phyloP scores from a whole-genome alignment of 2,113 vertebrate species.

The Seriola rivoliana region DNA sequence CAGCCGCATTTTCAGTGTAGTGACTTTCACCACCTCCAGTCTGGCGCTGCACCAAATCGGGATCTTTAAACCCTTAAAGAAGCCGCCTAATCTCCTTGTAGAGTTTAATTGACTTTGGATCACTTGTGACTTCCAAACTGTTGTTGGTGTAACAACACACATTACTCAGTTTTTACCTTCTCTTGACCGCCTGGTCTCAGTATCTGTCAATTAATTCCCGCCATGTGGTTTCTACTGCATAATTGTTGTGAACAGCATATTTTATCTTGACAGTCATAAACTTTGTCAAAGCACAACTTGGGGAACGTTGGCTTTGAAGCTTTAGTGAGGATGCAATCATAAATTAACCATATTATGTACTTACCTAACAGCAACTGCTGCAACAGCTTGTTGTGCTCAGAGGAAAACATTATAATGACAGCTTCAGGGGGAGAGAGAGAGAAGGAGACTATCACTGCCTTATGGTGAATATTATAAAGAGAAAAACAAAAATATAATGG shows the following conservation, averaged over 20 bases:
- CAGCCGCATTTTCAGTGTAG: not conserved
- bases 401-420: too few species aligned
- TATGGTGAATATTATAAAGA: not conserved
- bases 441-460: not conserved
- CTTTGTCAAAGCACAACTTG: not conserved
- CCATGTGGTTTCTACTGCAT: not conserved
- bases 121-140: not conserved
- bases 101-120: constrained; percentile 36
- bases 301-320: not conserved
- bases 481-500: not conserved
- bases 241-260: not conserved
- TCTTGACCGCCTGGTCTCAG: not conserved
- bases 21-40: not conserved
- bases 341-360: too few species aligned
- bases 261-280: not conserved
- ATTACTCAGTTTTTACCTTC: not conserved
- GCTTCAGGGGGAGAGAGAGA: too few species aligned
- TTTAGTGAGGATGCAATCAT: too few species aligned
- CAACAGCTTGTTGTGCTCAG: too few species aligned
- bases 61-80: constrained; percentile 12
- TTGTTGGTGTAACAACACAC: not conserved
- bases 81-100: constrained; percentile 10
- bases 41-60: constrained; percentile 21
- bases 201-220: not conserved
- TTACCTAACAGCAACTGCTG: too few species aligned